Conservation (phyloP, 2,888 invertebrate species). For the Empis stercorea region DNA sequence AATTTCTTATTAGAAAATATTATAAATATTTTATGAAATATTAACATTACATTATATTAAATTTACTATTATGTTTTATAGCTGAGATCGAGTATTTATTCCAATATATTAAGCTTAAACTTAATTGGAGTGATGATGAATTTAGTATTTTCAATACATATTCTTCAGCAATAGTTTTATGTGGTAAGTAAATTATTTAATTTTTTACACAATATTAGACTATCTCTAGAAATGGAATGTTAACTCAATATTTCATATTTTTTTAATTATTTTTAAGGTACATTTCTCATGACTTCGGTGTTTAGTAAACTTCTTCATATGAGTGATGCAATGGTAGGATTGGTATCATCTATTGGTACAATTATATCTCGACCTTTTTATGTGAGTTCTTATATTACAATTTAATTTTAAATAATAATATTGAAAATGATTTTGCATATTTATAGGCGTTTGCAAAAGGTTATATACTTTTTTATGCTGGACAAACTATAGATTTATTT, state of each 20-base stretch:
- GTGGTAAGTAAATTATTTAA: conserved; percentile 16
- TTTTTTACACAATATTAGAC: too few relatives aligned
- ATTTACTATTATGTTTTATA: too few relatives aligned
- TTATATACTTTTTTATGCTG: conserved; percentile 27
- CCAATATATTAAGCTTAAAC: conserved; percentile 26
- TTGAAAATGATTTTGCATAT: neutral
- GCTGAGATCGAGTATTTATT: conserved; percentile 33
- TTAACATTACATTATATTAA: too few relatives aligned
- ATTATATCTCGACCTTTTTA: conserved; percentile 28
- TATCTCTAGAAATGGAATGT: too few relatives aligned
- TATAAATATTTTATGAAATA: too few relatives aligned
- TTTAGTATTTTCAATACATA: conserved; percentile 29
- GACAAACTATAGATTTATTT: conserved; percentile 30
- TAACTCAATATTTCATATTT: neutral
- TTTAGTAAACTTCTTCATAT: conserved; percentile 31
- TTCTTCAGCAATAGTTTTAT: conserved; percentile 24
- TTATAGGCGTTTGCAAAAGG: conserved; percentile 27
- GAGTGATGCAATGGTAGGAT: conserved; percentile 29
- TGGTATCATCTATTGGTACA: conserved; percentile 27
- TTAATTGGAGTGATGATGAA: conserved; percentile 33
- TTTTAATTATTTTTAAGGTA: conserved; percentile 20
- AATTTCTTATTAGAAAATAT: too few relatives aligned
- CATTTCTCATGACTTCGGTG: conserved; percentile 32
- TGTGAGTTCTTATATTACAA: conserved; percentile 24
- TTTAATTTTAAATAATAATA: conserved; percentile 1